Conservation (phyloP, 2,113 vertebrate species). For the Eulacestoma nigropectus region DNA sequence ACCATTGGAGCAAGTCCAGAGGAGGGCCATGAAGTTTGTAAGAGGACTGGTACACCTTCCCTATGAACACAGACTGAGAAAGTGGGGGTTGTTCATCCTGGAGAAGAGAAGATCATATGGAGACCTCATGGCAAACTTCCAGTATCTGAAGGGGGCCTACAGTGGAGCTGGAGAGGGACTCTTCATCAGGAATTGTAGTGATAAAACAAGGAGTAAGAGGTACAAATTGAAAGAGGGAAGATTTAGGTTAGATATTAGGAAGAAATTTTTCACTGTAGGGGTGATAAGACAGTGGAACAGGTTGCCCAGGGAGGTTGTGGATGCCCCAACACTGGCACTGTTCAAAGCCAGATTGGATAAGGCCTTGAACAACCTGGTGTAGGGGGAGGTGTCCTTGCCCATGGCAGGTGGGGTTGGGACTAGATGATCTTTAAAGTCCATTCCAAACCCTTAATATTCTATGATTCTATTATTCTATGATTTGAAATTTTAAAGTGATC, state of each 20-base stretch:
- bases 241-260: not conserved
- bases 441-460: not conserved
- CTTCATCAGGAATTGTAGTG: not conserved
- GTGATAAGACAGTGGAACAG: not conserved
- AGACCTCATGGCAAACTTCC: not conserved
- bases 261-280: not conserved
- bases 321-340: not conserved
- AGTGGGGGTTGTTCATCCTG: not conserved
- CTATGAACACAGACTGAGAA: not conserved
- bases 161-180: not conserved
- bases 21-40: too few relatives aligned
- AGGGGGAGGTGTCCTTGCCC: not conserved
- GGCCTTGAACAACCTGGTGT: not conserved
- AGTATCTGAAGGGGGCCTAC: not conserved
- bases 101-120: not conserved
- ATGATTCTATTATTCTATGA: not conserved
- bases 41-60: not conserved
- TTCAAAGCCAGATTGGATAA: not conserved
- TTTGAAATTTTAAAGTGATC: not conserved
- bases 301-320: not conserved
- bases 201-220: not conserved
- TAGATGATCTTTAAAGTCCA: not conserved
- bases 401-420: not conserved
- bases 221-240: not conserved
- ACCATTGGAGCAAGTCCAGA: not conserved